Conservation (phyloP, 1,140 invertebrate genomes). For the Cheumatopsyche charites region DNA sequence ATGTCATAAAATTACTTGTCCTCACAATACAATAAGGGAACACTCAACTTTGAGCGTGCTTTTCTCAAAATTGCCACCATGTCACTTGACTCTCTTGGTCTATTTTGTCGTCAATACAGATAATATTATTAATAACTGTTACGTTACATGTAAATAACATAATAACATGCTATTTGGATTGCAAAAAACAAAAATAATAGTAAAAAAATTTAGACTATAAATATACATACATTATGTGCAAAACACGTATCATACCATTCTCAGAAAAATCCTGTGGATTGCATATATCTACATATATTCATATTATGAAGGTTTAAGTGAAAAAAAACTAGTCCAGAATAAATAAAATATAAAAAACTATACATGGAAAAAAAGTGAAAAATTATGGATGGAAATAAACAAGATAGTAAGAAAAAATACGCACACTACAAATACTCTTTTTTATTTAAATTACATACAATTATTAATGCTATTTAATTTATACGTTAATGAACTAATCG, state of each 20-base stretch:
- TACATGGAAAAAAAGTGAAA: neutral
- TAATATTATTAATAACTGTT: too few species aligned
- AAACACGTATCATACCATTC: conserved; percentile 10
- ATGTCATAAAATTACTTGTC: too few species aligned
- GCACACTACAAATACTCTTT: conserved; percentile 37
- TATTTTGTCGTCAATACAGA: too few species aligned
- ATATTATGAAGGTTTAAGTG: neutral
- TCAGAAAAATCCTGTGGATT: conserved; percentile 4
- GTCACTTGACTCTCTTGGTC: too few species aligned
- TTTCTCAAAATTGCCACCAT: too few species aligned
- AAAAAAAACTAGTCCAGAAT: neutral
- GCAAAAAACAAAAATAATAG: too few species aligned
- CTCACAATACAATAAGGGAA: too few species aligned
- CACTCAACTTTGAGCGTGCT: too few species aligned
- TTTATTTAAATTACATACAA: conserved; percentile 45
- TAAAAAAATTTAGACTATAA: too few species aligned
- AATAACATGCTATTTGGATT: too few species aligned
- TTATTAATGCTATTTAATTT: conserved; percentile 23
- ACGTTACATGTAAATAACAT: too few species aligned
- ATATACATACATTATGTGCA: neutral
- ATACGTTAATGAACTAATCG: too few species aligned
- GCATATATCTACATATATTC: neutral
- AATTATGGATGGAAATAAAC: conserved; percentile 8
- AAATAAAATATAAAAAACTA: neutral
- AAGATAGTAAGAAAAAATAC: conserved; percentile 36